These are phyloP conservation scores for Brachymystax lenok DNA, from an alignment of 2,797 vertebrate species.

Conservation along the genomic window DNA sequence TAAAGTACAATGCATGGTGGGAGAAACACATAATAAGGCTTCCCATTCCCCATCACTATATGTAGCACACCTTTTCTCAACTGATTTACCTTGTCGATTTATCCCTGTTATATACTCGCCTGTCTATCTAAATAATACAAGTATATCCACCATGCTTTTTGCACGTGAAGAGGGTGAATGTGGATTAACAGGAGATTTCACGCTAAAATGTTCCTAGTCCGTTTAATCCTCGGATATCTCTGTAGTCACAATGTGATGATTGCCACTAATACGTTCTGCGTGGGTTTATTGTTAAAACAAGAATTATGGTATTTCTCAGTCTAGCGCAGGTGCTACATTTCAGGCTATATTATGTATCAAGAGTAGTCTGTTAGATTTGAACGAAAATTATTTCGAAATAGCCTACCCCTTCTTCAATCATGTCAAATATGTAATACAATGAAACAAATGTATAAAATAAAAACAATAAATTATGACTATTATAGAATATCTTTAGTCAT, in stretches of 20 bases:
- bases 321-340: not conserved
- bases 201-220: constrained; percentile 61
- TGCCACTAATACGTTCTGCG: constrained; percentile 73
- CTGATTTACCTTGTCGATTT: not conserved
- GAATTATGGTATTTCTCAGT: not conserved
- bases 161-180: constrained; percentile 61
- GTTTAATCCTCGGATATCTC: constrained; percentile 73
- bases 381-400: not conserved
- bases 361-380: not conserved
- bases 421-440: not conserved
- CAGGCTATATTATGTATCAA: not conserved
- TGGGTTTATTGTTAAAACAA: constrained; percentile 59
- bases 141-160: constrained; percentile 46
- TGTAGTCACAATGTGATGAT: constrained; percentile 70
- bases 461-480: too few species aligned
- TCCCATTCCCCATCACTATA: not conserved
- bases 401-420: not conserved
- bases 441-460: too few species aligned
- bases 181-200: constrained; percentile 74
- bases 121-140: constrained; percentile 55
- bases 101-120: constrained; percentile 9
- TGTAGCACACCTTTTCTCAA: not conserved
- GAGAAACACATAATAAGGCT: not conserved
- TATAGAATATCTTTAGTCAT: too few species aligned
- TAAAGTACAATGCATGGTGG: too few species aligned